Evolutionary conservation across 2,888 invertebrate genomes (phyloP), one percentile per base, ranked within the genome.

Genomic region (Junonia oenone): DNA sequence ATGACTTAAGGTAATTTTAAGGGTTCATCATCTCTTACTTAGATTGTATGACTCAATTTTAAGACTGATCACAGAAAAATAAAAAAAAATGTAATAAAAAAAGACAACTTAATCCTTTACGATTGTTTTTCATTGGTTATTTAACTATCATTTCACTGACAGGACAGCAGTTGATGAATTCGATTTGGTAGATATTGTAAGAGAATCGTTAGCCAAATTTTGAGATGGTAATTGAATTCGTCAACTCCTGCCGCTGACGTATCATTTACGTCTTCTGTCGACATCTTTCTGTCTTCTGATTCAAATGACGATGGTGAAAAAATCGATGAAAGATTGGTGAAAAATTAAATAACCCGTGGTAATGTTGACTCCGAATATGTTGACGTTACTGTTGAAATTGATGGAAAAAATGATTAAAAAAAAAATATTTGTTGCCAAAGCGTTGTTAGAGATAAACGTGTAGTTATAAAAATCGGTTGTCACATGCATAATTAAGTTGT

Each of bases 31-130:
- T 86, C 83, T 87, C 81, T 85, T 87, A 85, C 77, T 85, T 87
- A 90, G 89, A 86, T 78, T 78, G 84, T 90, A 89, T 78, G 85
- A 91, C 90, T 90, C 90, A 91, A 91, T 89, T 89, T 90, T 90
- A 91, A 91, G 91, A 91, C 91, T 91, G 91, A 91, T 86, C 82
- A 86, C 83, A 81, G 80, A 74, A 84, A 85, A 81, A 73, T 68
- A 63, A 73, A 75, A 70, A 75, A 80, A 78, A 68, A 60, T 37
- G n/a, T n/a, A 56, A 61, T 63, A 65, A 72, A 68, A 58, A 76
- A 78, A 73, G 45, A 59, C 56, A 61, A 61, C 56, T 54, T 55
- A 56, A 68, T 70, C 72, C 75, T 73, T 71, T 67, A 76, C 64
- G 71, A 74, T 78, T 78, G 72, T 80, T 81, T 82, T 77, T 73